These are phyloP conservation scores for Orthonevra nobilis DNA, from an alignment of 2,888 invertebrate genomes.

Conservation along the genomic window DNA sequence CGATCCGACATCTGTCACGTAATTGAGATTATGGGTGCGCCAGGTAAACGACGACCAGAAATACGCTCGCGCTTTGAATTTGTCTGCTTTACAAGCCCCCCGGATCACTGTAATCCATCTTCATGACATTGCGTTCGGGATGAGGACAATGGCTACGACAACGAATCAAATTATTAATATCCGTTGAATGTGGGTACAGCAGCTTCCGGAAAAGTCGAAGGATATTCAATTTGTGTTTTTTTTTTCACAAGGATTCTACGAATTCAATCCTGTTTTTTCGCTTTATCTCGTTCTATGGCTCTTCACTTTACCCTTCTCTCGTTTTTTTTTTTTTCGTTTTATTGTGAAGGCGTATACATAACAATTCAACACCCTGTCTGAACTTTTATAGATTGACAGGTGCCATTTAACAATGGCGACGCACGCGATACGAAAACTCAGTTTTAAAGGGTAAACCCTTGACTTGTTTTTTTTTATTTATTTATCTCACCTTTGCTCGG, in stretches of 20 bases:
- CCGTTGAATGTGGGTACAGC: constrained; percentile 4
- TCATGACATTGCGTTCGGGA: constrained; percentile 4
- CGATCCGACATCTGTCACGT: constrained; percentile 60
- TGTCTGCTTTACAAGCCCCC: not conserved
- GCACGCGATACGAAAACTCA: constrained; percentile 17
- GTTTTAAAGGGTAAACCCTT: constrained; percentile 26
- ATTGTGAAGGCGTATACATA: not conserved
- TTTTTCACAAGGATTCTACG: not conserved
- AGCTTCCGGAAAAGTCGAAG: too few species aligned
- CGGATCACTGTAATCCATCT: not conserved
- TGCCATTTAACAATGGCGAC: constrained; percentile 31
- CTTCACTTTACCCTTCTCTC: not conserved
- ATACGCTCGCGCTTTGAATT: constrained; percentile 9
- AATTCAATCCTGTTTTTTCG: constrained; percentile 20
- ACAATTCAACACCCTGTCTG: constrained; percentile 19
- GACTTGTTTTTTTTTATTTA: not conserved
- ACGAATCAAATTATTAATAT: constrained; percentile 45
- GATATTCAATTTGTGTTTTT: too few species aligned
- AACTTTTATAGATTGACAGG: constrained; percentile 48
- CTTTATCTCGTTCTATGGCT: not conserved
- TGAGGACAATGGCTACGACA: not conserved
- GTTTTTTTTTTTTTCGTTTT: not conserved
- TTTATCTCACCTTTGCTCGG: not conserved
- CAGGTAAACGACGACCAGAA: constrained; percentile 10
- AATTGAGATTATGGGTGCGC: constrained; percentile 56